A percentile compares a stretch with the other conserved stretches of the same genome.
Evolutionary conservation across 2,113 vertebrate genomes (phyloP).

Genomic region (Hyperopisus bebe): DNA sequence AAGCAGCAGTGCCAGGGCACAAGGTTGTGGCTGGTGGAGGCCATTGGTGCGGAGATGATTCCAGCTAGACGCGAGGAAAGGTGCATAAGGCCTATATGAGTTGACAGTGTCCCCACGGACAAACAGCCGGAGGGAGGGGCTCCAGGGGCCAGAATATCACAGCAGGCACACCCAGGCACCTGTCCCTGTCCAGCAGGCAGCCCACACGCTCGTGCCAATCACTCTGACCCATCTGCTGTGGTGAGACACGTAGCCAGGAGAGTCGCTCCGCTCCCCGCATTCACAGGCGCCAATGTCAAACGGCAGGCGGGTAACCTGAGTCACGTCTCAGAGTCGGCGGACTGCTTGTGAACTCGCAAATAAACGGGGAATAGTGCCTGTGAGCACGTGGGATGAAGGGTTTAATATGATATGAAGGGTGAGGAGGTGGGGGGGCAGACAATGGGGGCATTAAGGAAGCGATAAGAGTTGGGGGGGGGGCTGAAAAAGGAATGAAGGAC

Average conservation of each 20-base stretch:
- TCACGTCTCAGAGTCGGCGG: background rate
- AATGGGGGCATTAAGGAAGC: background rate
- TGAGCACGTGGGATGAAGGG: background rate
- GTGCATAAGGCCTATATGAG: background rate
- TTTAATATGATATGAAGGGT: background rate
- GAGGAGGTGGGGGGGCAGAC: background rate
- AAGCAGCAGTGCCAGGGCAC: background rate
- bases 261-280: background rate
- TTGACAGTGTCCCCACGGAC: background rate
- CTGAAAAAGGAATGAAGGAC: conserved; percentile 30
- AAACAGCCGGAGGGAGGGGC: background rate
- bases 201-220: background rate
- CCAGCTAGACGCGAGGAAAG: background rate
- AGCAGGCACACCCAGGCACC: background rate
- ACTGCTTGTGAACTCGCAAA: background rate
- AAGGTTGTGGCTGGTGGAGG: background rate
- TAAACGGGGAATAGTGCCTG: background rate
- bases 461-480: conserved; percentile 46
- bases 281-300: background rate
- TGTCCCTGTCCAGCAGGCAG: background rate
- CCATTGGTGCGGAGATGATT: background rate
- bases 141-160: background rate
- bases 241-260: background rate
- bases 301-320: background rate
- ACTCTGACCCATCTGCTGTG: background rate